Percentiles rank a stretch among this genome's conserved stretches.
Conservation (phyloP, 2,797 vertebrate genomes). For the Monodelphis domestica region DNA sequence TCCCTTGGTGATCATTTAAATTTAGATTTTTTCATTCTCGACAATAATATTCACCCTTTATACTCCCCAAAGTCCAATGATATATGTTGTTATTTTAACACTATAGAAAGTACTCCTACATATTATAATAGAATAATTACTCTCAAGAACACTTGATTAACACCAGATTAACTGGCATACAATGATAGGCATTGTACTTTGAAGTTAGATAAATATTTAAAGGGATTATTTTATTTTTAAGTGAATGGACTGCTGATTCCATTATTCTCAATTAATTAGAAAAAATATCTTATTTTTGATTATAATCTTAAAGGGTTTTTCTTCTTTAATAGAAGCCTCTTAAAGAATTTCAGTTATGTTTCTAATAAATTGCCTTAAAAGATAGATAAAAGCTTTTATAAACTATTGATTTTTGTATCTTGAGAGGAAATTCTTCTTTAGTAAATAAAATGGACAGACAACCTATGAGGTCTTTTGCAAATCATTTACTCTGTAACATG, state of each 20-base stretch:
- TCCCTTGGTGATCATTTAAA: too few relatives aligned
- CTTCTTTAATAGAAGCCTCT: slow-evolving; percentile 25
- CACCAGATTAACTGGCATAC: slow-evolving; percentile 6
- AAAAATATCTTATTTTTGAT: slow-evolving; percentile 22
- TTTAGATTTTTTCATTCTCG: too few relatives aligned
- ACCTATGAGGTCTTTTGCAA: background rate
- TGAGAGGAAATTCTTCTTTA: background rate
- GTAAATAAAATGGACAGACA: background rate
- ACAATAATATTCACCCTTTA: too few relatives aligned
- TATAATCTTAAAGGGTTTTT: slow-evolving; percentile 11
- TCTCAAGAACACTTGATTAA: background rate
- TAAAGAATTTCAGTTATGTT: background rate
- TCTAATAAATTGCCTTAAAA: slow-evolving; percentile 4
- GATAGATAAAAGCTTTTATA: slow-evolving; percentile 25
- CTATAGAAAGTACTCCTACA: background rate
- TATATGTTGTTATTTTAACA: background rate
- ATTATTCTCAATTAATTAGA: background rate
- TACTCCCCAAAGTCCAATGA: too few relatives aligned
- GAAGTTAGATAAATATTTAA: background rate
- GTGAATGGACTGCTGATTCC: background rate
- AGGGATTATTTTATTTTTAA: slow-evolving; percentile 23
- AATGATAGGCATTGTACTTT: background rate
- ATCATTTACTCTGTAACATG: background rate
- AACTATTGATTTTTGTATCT: slow-evolving; percentile 27
- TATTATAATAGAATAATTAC: background rate